Evolutionary conservation across 64 coral and sea anemone genomes (phyloP).

Genomic region (Pachyseris speciosa): DNA sequence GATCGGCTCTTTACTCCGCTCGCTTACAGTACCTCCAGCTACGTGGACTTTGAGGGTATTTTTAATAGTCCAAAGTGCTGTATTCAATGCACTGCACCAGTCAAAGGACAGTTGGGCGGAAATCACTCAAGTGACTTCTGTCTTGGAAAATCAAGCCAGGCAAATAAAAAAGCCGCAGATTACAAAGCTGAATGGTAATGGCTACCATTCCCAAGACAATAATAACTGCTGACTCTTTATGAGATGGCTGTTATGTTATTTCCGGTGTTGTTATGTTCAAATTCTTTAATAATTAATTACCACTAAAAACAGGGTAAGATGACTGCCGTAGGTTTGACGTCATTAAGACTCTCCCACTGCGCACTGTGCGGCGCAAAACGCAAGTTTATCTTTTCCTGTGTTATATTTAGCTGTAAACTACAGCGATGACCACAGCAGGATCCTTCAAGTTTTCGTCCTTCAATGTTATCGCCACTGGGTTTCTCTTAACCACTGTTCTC

Average conservation of each 20-base stretch:
- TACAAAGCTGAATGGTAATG: not conserved
- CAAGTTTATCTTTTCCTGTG: not conserved
- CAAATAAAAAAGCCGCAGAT: no score
- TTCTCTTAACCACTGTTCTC: not conserved
- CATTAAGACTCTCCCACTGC: not conserved
- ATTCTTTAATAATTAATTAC: not conserved
- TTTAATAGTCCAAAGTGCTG: no score
- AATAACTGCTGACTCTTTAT: not conserved
- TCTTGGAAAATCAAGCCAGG: no score
- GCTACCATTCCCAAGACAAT: no score
- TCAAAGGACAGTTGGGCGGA: no score
- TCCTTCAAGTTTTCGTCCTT: not conserved
- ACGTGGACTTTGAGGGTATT: no score
- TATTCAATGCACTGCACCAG: no score
- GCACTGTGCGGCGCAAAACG: not conserved
- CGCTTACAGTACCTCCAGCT: no score
- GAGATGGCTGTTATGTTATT: not conserved
- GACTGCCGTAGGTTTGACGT: constrained; percentile 11
- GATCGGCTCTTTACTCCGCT: no score
- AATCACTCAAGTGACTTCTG: no score
- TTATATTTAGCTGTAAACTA: not conserved
- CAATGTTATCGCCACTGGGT: not conserved
- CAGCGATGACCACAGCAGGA: not conserved
- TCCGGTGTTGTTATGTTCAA: not conserved
- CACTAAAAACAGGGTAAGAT: not conserved